A percentile compares a stretch with the other conserved stretches of the same genome.
These are phyloP conservation scores for Petrosia ficiformis DNA, from an alignment of 37 sponge, comb jelly and placozoan species.

Conservation along the genomic window DNA sequence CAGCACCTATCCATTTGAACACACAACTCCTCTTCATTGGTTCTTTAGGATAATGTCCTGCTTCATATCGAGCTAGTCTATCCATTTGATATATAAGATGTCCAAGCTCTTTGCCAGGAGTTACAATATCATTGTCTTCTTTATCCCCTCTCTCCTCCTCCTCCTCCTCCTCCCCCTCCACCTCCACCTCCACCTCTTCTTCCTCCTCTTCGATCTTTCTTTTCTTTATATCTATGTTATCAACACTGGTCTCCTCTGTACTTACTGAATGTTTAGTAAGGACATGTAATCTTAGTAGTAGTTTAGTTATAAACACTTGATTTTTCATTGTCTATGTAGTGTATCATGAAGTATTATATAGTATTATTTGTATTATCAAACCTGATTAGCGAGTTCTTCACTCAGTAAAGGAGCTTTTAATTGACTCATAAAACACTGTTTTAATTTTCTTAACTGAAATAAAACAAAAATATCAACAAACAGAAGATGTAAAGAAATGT, in stretches of 20 bases:
- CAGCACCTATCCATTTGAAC: constrained; percentile 79
- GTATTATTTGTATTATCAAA: neutral
- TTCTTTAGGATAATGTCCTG: constrained; percentile 77
- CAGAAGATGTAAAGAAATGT: too few relatives aligned
- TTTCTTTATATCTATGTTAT: too few relatives aligned
- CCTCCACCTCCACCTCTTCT: too few relatives aligned
- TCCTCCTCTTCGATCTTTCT: too few relatives aligned
- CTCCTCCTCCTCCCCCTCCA: neutral
- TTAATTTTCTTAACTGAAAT: constrained; percentile 35
- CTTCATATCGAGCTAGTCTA: constrained; percentile 62
- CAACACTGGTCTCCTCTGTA: neutral
- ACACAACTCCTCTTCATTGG: constrained; percentile 75
- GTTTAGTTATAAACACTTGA: constrained; percentile 58
- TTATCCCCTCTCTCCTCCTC: too few relatives aligned
- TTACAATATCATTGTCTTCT: too few relatives aligned
- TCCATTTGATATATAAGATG: constrained; percentile 47
- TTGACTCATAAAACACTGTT: constrained; percentile 25
- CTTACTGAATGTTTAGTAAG: too few relatives aligned
- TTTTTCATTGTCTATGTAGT: constrained; percentile 68
- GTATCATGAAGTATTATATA: neutral
- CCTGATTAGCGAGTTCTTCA: constrained; percentile 58
- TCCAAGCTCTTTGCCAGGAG: too few relatives aligned
- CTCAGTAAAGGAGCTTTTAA: constrained; percentile 33
- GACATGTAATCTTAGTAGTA: constrained; percentile 20
- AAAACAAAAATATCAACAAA: too few relatives aligned